A percentile compares a stretch with the other conserved stretches of the same genome.
Conservation (phyloP, 2,797 vertebrate species). For the Lycodopsis pacificus region DNA sequence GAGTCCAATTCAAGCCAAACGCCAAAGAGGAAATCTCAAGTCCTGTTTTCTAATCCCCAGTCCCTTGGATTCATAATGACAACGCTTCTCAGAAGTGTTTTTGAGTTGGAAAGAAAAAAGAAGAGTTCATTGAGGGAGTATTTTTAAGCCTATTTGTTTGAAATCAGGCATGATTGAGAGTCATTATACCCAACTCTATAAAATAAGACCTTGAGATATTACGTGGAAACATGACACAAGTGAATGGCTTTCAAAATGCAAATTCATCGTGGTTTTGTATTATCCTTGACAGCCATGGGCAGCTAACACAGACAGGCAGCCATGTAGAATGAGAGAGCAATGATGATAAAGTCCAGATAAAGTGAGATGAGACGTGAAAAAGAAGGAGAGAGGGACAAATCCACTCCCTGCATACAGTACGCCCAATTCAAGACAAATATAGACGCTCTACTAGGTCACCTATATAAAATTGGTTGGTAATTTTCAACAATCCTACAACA, state of each 20-base stretch:
- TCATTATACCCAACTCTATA: background rate
- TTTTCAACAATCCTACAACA: slow-evolving; percentile 80
- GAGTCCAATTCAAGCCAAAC: slow-evolving; percentile 57
- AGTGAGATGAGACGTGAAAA: slow-evolving; percentile 50
- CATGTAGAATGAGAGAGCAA: slow-evolving; percentile 18
- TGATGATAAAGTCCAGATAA: slow-evolving; percentile 48
- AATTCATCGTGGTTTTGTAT: slow-evolving; percentile 2
- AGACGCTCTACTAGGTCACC: slow-evolving; percentile 83
- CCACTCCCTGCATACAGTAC: slow-evolving; percentile 46
- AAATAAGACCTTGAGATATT: slow-evolving; percentile 1
- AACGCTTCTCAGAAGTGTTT: slow-evolving; percentile 21
- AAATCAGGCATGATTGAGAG: slow-evolving; percentile 11
- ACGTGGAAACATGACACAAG: slow-evolving; percentile 6
- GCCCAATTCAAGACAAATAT: slow-evolving; percentile 75
- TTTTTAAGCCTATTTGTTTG: slow-evolving; percentile 11
- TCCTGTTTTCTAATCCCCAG: slow-evolving; percentile 38
- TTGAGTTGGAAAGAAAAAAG: slow-evolving; percentile 17
- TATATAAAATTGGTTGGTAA: slow-evolving; percentile 81
- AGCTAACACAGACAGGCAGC: slow-evolving; percentile 30
- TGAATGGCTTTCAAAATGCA: background rate
- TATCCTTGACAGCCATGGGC: slow-evolving; percentile 20
- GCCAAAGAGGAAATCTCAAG: slow-evolving; percentile 50
- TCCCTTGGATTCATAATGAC: slow-evolving; percentile 50
- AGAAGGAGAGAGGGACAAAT: slow-evolving; percentile 50
- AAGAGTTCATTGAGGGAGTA: slow-evolving; percentile 23